A percentile compares a stretch with the other conserved stretches of the same genome.
Evolutionary conservation across 2,113 vertebrate genomes (phyloP).

Genomic region (Castor canadensis): DNA sequence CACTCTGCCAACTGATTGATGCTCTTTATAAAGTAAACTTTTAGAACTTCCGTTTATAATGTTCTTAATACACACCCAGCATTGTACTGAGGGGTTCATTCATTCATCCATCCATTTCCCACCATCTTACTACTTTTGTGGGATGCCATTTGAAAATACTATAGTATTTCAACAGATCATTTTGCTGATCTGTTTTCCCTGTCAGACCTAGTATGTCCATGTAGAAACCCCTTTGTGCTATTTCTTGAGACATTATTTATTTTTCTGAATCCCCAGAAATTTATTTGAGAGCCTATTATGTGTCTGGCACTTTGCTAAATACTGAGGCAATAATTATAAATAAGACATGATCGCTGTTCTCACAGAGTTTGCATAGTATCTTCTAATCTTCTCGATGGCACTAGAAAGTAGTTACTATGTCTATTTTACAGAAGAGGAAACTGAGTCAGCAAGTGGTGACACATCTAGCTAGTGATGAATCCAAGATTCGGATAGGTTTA

Average conservation of each 20-base stretch:
- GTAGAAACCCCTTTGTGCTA: not conserved
- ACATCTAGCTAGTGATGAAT: not conserved
- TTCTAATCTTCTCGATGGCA: not conserved
- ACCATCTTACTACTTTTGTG: not conserved
- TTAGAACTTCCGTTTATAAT: not conserved
- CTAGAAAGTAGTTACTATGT: not conserved
- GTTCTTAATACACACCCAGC: not conserved
- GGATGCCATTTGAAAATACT: not conserved
- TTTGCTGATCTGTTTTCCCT: not conserved
- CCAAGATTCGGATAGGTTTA: not conserved
- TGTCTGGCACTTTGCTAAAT: not conserved
- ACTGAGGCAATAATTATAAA: not conserved
- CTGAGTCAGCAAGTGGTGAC: not conserved
- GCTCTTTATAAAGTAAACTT: not conserved
- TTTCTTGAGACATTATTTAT: not conserved
- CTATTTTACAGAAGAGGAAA: slow-evolving; percentile 18
- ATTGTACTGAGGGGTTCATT: not conserved
- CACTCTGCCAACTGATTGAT: not conserved
- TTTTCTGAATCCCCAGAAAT: not conserved
- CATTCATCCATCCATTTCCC: not conserved
- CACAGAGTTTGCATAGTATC: not conserved
- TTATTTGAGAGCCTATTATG: not conserved
- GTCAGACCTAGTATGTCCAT: not conserved
- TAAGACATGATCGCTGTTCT: not conserved
- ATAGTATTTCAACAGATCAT: not conserved